A percentile compares a stretch with the other conserved stretches of the same genome.
phyloP scores from a whole-genome alignment of 2,113 vertebrate genomes.

The Calcarius ornatus region DNA sequence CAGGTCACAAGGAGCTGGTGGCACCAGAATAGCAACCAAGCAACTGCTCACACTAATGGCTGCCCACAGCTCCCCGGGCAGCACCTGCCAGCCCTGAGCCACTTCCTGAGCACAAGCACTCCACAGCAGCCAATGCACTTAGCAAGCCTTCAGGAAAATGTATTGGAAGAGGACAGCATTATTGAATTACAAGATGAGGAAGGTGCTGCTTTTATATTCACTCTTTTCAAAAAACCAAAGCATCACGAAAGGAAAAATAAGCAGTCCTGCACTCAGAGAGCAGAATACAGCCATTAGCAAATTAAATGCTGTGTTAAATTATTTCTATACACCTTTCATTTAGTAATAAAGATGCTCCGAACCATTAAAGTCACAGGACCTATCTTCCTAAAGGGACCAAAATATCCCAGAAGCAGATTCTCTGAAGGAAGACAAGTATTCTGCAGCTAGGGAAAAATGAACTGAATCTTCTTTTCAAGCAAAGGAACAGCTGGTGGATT shows the following conservation, averaged over 20 bases:
- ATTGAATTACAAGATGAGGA: not conserved
- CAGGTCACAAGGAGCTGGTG: not conserved
- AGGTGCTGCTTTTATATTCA: not conserved
- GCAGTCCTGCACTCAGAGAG: not conserved
- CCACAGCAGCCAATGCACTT: not conserved
- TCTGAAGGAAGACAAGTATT: not conserved
- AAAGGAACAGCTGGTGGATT: not conserved
- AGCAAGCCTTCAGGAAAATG: not conserved
- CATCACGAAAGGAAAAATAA: not conserved
- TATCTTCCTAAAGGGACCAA: not conserved
- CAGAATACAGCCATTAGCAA: not conserved
- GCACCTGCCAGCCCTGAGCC: slow-evolving; percentile 26
- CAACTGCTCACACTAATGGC: not conserved
- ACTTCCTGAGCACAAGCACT: not conserved
- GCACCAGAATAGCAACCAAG: not conserved
- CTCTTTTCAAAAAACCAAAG: not conserved
- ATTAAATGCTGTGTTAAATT: not conserved
- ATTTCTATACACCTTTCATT: not conserved
- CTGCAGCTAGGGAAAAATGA: not conserved
- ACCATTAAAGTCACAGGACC: not conserved
- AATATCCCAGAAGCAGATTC: not conserved
- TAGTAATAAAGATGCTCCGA: not conserved
- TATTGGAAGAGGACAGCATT: not conserved
- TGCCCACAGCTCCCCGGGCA: not conserved
- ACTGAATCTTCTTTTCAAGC: not conserved